phyloP scores from a whole-genome alignment of 2,797 vertebrate species.

The Channallabes apus region DNA sequence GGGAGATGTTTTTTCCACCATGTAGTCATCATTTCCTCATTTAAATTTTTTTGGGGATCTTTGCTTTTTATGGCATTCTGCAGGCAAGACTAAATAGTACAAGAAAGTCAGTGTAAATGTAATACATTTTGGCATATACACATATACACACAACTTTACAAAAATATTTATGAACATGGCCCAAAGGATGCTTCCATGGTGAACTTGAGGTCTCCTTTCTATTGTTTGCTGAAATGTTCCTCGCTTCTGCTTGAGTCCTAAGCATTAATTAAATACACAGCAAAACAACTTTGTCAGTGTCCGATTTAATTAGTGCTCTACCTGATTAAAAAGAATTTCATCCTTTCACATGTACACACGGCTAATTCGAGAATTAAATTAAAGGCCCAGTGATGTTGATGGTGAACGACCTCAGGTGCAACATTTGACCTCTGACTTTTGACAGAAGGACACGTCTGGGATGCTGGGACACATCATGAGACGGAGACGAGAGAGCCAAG shows the following conservation, averaged over 20 bases:
- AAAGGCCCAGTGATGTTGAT: slow-evolving; percentile 73
- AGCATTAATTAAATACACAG: slow-evolving; percentile 72
- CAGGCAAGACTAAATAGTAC: neutral
- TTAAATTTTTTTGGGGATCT: neutral
- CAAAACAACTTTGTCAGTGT: slow-evolving; percentile 70
- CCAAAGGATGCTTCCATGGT: slow-evolving; percentile 61
- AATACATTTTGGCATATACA: neutral
- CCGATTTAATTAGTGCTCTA: slow-evolving; percentile 63
- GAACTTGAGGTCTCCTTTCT: slow-evolving; percentile 68
- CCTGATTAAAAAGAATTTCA: slow-evolving; percentile 61
- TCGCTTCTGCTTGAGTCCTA: slow-evolving; percentile 63
- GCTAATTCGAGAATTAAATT: slow-evolving; percentile 75
- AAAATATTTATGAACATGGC: neutral
- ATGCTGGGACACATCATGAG: slow-evolving; percentile 72
- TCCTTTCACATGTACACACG: slow-evolving; percentile 43
- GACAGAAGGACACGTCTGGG: slow-evolving; percentile 77
- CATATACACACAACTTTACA: neutral
- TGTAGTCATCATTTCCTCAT: slow-evolving; percentile 1
- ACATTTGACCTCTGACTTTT: slow-evolving; percentile 76
- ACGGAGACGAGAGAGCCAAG: slow-evolving; percentile 73
- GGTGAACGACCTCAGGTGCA: slow-evolving; percentile 79
- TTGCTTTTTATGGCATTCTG: neutral
- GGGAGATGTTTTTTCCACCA: neutral
- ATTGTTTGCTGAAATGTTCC: slow-evolving; percentile 72
- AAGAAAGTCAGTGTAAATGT: slow-evolving; percentile 55